A percentile compares a stretch with the other conserved stretches of the same genome.
phyloP scores from a whole-genome alignment of 1,140 invertebrate genomes.

The Steinernema khuongi region DNA sequence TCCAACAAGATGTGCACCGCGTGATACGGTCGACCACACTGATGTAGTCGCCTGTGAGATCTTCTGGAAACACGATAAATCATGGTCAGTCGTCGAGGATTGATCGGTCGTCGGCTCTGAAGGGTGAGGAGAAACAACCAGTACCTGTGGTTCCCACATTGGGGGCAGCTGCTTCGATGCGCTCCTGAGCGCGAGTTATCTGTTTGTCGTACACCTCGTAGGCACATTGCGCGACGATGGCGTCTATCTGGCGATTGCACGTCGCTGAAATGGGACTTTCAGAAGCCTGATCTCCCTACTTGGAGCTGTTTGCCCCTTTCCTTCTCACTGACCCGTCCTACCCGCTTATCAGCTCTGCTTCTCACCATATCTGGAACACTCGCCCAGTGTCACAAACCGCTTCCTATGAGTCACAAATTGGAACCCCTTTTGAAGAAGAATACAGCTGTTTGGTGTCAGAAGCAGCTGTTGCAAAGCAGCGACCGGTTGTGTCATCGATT shows the following conservation, averaged over 20 bases:
- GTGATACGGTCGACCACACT: neutral
- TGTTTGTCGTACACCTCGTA: neutral
- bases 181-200: neutral
- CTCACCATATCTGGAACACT: no score
- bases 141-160: neutral
- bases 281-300: no score
- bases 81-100: neutral
- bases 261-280: neutral
- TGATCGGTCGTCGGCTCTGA: no score
- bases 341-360: no score
- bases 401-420: no score
- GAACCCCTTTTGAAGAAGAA: no score
- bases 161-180: neutral
- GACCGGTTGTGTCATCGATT: no score
- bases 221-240: neutral
- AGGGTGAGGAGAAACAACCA: neutral
- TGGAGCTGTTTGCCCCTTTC: no score
- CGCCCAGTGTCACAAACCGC: no score
- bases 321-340: no score
- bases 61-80: neutral
- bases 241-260: neutral
- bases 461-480: no score
- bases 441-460: no score
- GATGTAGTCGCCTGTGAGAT: slow-evolving; percentile 5
- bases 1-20: neutral